Conservation (phyloP, 2,888 invertebrate genomes). For the Drosophila neoperkinsi region DNA sequence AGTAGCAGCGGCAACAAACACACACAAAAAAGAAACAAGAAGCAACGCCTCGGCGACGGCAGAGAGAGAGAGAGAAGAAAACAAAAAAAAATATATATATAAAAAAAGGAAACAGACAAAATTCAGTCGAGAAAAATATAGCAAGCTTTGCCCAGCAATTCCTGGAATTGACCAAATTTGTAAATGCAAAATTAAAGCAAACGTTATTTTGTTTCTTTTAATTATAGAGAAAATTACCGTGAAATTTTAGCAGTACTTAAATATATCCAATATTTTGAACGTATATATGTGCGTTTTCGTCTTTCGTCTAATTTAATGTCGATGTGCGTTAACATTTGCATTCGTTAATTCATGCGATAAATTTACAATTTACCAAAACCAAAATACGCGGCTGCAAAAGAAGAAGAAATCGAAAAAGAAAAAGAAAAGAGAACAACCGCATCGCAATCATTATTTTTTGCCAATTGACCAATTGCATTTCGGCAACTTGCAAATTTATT, state of each 20-base stretch:
- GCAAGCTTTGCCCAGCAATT: constrained; percentile 61
- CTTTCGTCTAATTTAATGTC: constrained; percentile 60
- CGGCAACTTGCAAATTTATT: constrained; percentile 26
- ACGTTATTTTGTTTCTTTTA: constrained; percentile 64
- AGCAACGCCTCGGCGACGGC: constrained; percentile 61
- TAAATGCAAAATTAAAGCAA: constrained; percentile 69
- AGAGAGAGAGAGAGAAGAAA: constrained; percentile 11
- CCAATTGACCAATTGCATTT: constrained; percentile 34
- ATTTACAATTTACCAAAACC: constrained; percentile 33
- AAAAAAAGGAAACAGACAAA: constrained; percentile 11
- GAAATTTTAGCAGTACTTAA: constrained; percentile 75
- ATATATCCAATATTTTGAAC: constrained; percentile 60
- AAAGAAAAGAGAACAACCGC: constrained; percentile 13
- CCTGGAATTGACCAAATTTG: constrained; percentile 60
- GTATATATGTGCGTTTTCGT: constrained; percentile 59
- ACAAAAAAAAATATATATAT: constrained; percentile 8
- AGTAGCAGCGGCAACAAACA: constrained; percentile 33
- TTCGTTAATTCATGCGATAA: constrained; percentile 46
- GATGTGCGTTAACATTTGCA: constrained; percentile 53
- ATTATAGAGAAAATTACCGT: constrained; percentile 77
- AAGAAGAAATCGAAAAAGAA: neutral
- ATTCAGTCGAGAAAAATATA: constrained; percentile 35
- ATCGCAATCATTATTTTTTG: constrained; percentile 17
- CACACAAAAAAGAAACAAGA: constrained; percentile 66
- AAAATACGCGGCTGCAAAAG: constrained; percentile 22